Conservation (phyloP, 2,797 vertebrate genomes). For the Antrozous pallidus region DNA sequence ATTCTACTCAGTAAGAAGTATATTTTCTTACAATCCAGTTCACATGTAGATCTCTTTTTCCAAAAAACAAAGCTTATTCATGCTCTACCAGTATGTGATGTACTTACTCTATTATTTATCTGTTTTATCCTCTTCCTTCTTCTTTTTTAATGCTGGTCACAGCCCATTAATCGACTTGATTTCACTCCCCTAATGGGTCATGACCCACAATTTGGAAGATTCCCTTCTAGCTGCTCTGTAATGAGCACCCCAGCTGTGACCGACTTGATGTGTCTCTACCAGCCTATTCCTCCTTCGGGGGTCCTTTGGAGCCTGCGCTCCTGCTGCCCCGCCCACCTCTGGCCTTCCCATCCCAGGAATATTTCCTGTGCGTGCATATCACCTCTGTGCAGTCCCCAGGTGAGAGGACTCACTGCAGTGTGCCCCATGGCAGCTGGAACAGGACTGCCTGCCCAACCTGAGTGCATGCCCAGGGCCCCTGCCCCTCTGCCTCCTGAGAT, state of each 20-base stretch:
- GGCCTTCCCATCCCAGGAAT: not conserved
- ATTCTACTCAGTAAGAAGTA: not conserved
- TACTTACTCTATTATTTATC: not conserved
- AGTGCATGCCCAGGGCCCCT: not conserved
- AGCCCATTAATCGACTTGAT: conserved; percentile 48
- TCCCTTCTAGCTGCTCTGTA: conserved; percentile 11
- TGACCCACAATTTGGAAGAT: conserved; percentile 41
- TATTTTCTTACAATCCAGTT: not conserved
- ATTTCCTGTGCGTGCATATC: not conserved
- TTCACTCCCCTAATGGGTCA: conserved; percentile 10
- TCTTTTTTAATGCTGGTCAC: conserved; percentile 17
- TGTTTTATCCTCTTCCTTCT: not conserved
- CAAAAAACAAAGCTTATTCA: conserved; percentile 46
- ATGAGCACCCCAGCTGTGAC: conserved; percentile 41
- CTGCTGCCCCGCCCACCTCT: not conserved
- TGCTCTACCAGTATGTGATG: not conserved
- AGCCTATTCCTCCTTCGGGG: not conserved
- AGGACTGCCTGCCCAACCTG: not conserved
- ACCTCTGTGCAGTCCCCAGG: not conserved
- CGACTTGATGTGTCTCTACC: not conserved
- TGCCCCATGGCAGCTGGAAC: not conserved
- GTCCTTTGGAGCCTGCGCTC: not conserved
- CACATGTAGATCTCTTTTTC: not conserved
- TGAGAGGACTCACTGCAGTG: not conserved
- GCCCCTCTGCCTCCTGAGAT: not conserved